These are phyloP conservation scores for Chionis minor DNA, from an alignment of 2,113 vertebrate genomes.

Conservation along the genomic window DNA sequence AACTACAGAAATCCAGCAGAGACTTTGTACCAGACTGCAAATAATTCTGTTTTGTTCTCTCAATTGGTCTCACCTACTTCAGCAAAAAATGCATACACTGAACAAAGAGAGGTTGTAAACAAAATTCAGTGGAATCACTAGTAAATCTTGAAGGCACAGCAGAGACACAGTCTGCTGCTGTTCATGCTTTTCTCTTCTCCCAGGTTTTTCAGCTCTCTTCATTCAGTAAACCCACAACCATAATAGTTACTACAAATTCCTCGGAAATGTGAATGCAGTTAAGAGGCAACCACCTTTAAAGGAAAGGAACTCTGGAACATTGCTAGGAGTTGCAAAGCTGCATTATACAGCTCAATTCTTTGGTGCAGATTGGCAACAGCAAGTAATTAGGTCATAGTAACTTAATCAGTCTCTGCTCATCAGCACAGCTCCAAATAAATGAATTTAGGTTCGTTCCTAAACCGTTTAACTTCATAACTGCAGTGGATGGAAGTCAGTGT, in stretches of 20 bases:
- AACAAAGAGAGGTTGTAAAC: too few species aligned
- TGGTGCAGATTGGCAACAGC: not conserved
- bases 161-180: not conserved
- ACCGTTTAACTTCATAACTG: not conserved
- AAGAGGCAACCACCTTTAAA: not conserved
- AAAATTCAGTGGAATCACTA: not conserved
- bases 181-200: not conserved
- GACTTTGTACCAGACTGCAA: not conserved
- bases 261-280: not conserved
- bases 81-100: not conserved
- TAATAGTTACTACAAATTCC: not conserved
- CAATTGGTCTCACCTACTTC: not conserved
- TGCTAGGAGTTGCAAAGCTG: not conserved
- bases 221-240: not conserved
- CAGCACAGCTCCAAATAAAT: not conserved
- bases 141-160: not conserved
- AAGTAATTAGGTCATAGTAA: not conserved
- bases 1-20: not conserved
- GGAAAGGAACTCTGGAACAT: not conserved
- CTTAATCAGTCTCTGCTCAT: not conserved
- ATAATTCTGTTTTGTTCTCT: not conserved
- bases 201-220: not conserved
- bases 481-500: not conserved
- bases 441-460: not conserved
- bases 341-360: not conserved